Conservation (phyloP, 2,113 vertebrate genomes). For the Gambusia affinis region DNA sequence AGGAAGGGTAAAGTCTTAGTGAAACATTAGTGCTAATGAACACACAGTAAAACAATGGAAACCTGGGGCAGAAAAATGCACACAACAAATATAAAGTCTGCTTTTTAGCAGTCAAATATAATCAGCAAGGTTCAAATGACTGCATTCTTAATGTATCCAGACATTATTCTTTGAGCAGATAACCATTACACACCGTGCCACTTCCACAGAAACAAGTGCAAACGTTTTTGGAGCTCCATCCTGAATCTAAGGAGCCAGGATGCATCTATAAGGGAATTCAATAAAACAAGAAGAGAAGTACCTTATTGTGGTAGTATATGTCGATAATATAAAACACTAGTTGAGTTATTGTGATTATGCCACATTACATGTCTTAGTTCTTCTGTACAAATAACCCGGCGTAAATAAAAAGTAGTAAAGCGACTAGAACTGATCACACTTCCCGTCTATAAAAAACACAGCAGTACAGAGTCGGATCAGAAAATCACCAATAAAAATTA, state of each 20-base stretch:
- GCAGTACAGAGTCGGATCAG: constrained; percentile 28
- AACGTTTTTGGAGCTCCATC: constrained; percentile 29
- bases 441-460: constrained; percentile 59
- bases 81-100: constrained; percentile 83
- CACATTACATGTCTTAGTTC: constrained; percentile 22
- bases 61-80: constrained; percentile 71
- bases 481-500: constrained; percentile 34
- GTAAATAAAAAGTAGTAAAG: constrained; percentile 57
- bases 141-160: constrained; percentile 12
- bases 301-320: constrained; percentile 10
- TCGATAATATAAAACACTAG: constrained; percentile 40
- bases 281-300: neutral
- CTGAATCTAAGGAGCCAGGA: neutral
- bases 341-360: constrained; percentile 40
- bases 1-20: constrained; percentile 84
- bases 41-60: constrained; percentile 82
- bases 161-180: constrained; percentile 12
- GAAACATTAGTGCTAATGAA: constrained; percentile 83
- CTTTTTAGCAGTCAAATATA: constrained; percentile 84
- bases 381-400: constrained; percentile 57
- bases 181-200: neutral
- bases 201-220: constrained; percentile 29
- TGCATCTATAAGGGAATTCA: neutral
- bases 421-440: constrained; percentile 29
- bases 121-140: constrained; percentile 78